Conservation (phyloP, 1,140 invertebrate species). For the Drosophila elegans region DNA sequence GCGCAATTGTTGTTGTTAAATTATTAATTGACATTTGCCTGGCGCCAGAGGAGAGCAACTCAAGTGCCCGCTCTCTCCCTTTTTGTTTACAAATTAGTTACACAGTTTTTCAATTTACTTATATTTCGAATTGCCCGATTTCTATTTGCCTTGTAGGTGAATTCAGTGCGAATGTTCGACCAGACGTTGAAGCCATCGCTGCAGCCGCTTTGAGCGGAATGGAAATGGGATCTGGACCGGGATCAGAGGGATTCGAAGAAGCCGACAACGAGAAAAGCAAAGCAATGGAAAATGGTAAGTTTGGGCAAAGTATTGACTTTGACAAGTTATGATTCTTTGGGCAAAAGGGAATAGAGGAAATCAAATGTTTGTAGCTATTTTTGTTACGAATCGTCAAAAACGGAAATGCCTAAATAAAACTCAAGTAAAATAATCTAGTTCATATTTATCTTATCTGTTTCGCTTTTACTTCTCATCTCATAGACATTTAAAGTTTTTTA, state of each 20-base stretch:
- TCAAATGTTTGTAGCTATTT: no score
- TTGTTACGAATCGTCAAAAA: no score
- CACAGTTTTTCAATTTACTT: slow-evolving; percentile 61
- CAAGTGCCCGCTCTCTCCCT: slow-evolving; percentile 33
- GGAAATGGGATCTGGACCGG: slow-evolving; percentile 34
- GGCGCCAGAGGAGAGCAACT: slow-evolving; percentile 51
- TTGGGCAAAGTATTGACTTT: slow-evolving; percentile 34
- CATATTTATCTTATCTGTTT: background rate
- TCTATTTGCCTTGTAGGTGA: slow-evolving; percentile 57
- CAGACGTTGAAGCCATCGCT: slow-evolving; percentile 40
- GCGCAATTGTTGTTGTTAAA: slow-evolving; percentile 64
- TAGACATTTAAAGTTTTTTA: background rate
- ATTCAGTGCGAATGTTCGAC: slow-evolving; percentile 42
- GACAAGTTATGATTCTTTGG: background rate
- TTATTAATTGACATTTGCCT: slow-evolving; percentile 63
- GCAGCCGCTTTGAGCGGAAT: slow-evolving; percentile 46
- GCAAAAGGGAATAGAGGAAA: background rate
- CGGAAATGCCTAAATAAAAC: no score
- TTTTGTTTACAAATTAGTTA: slow-evolving; percentile 53
- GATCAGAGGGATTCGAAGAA: slow-evolving; percentile 12
- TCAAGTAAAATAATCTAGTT: no score
- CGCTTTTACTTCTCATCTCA: background rate
- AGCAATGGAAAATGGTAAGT: slow-evolving; percentile 41
- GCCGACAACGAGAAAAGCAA: slow-evolving; percentile 27
- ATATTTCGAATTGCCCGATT: slow-evolving; percentile 34